Conservation (phyloP, 30 jellyfish, hydroid and myxozoan genomes). For the Rhopilema esculentum region DNA sequence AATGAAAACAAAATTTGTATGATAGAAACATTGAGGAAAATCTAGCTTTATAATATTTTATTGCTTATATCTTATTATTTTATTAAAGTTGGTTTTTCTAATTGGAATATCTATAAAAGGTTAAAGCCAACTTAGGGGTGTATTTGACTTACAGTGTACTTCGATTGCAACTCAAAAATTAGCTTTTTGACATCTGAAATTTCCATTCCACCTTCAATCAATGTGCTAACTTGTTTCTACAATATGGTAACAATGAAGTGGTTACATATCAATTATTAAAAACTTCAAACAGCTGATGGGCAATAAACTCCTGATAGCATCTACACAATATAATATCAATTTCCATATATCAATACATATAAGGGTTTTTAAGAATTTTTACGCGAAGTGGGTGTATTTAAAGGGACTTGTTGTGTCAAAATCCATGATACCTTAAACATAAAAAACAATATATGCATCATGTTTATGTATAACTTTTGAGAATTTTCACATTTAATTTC, state of each 20-base stretch:
- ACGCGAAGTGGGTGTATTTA: background rate
- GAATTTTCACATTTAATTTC: background rate
- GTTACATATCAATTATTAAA: background rate
- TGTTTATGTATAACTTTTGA: background rate
- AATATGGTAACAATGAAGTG: background rate
- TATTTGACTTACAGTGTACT: background rate
- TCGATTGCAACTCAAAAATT: background rate
- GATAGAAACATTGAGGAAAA: background rate
- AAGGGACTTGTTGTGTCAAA: background rate
- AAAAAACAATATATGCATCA: background rate
- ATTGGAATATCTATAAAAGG: background rate
- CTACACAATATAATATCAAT: background rate
- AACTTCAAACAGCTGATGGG: background rate
- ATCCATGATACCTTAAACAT: background rate
- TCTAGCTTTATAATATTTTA: background rate
- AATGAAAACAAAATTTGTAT: background rate
- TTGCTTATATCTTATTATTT: background rate
- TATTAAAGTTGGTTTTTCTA: background rate
- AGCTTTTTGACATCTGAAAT: background rate
- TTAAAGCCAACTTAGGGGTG: background rate
- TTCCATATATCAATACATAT: background rate
- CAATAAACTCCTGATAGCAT: background rate
- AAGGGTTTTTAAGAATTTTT: background rate
- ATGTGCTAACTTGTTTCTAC: background rate
- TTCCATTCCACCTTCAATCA: background rate